phyloP scores from a whole-genome alignment of 1,140 invertebrate species.

The Latrodectus geometricus region DNA sequence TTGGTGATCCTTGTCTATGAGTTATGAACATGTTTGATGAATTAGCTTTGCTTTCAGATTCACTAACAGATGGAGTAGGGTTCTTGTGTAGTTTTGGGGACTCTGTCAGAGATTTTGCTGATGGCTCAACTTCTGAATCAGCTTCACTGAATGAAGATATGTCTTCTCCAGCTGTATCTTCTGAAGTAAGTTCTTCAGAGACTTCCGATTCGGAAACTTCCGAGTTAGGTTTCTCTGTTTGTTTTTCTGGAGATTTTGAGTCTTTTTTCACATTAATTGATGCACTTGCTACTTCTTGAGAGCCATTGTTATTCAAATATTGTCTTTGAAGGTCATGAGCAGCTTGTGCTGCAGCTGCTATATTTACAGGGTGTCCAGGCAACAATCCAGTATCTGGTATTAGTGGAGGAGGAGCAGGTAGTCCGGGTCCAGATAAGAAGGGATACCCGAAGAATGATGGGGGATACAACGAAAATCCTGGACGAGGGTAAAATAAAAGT shows the following conservation, averaged over 20 bases:
- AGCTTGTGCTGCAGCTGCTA: constrained; percentile 73
- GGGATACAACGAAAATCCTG: constrained; percentile 74
- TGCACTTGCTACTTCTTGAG: not conserved
- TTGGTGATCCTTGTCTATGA: constrained; percentile 63
- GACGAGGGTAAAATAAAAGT: constrained; percentile 77
- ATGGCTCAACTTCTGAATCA: constrained; percentile 62
- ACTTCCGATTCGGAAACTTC: constrained; percentile 63
- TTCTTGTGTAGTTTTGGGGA: not conserved
- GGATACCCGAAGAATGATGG: constrained; percentile 72
- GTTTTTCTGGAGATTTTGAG: not conserved
- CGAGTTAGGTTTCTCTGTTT: constrained; percentile 34
- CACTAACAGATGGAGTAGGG: not conserved
- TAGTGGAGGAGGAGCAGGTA: constrained; percentile 64
- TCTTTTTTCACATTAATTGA: constrained; percentile 32
- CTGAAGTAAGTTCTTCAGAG: constrained; percentile 63
- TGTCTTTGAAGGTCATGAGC: constrained; percentile 64
- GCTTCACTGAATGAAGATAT: constrained; percentile 61
- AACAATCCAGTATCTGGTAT: constrained; percentile 61
- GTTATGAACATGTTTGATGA: constrained; percentile 51
- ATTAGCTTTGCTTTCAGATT: not conserved
- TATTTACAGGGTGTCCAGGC: constrained; percentile 68
- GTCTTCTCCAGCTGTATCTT: constrained; percentile 62
- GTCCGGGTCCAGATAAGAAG: constrained; percentile 61
- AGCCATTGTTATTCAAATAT: constrained; percentile 71
- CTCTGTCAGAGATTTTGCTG: constrained; percentile 3